phyloP scores from a whole-genome alignment of 2,888 invertebrate genomes.

The Drosophila leonis region DNA sequence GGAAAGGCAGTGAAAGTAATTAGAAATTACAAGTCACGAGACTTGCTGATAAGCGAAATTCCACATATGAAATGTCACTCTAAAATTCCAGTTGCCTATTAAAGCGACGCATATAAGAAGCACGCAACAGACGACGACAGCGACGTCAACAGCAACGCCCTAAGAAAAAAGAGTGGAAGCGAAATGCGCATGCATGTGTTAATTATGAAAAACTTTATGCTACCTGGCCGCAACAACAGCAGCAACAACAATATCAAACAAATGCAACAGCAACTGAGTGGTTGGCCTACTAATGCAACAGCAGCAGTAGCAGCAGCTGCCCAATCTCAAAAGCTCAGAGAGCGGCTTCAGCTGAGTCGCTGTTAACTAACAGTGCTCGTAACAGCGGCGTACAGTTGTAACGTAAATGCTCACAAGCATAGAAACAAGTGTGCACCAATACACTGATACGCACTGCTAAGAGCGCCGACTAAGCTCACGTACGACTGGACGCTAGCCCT shows the following conservation, averaged over 20 bases:
- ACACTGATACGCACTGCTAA: constrained; percentile 26
- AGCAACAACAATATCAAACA: constrained; percentile 43
- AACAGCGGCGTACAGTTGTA: constrained; percentile 57
- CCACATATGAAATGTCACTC: constrained; percentile 47
- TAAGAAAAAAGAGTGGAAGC: constrained; percentile 36
- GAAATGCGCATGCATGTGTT: constrained; percentile 57
- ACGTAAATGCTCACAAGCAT: constrained; percentile 19
- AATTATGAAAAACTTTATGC: constrained; percentile 57
- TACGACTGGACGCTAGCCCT: constrained; percentile 55
- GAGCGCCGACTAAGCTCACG: constrained; percentile 47
- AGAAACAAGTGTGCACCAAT: constrained; percentile 32
- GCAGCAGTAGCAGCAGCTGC: constrained; percentile 2
- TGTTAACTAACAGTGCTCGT: constrained; percentile 37
- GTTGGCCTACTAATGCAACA: constrained; percentile 77
- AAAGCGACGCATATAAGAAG: constrained; percentile 49
- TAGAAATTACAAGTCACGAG: constrained; percentile 67
- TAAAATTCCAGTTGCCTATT: constrained; percentile 41
- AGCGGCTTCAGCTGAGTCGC: constrained; percentile 45
- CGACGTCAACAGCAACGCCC: constrained; percentile 58
- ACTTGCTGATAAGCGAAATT: constrained; percentile 39
- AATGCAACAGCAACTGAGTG: constrained; percentile 60
- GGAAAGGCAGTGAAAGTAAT: constrained; percentile 76
- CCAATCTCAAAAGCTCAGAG: constrained; percentile 32
- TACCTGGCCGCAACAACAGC: constrained; percentile 48
- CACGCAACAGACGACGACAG: constrained; percentile 22